Evolutionary conservation across 2,797 vertebrate species (phyloP).

Genomic region (Cercopithecus hamlyni): DNA sequence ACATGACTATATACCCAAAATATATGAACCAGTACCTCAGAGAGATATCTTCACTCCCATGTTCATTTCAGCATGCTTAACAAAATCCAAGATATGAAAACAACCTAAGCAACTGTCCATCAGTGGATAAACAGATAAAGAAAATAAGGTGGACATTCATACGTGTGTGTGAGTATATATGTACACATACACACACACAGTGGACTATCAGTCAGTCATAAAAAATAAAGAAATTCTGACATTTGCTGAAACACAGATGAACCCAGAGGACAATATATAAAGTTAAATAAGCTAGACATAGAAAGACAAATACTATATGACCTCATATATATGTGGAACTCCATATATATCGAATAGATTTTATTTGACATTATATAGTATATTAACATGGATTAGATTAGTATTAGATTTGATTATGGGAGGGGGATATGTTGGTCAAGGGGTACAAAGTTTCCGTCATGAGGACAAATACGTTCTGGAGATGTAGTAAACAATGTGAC

Average conservation of each 20-base stretch:
- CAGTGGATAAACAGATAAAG: not conserved
- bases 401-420: not conserved
- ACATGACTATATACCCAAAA: not conserved
- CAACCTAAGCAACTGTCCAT: not conserved
- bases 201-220: not conserved
- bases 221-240: not conserved
- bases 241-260: not conserved
- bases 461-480: not conserved
- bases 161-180: not conserved
- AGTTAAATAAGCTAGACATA: not conserved
- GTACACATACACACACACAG: not conserved
- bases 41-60: not conserved
- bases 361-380: not conserved
- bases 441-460: not conserved
- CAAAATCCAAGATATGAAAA: not conserved
- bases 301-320: not conserved
- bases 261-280: not conserved
- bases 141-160: not conserved
- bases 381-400: not conserved
- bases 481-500: not conserved
- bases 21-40: not conserved
- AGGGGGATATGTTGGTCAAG: not conserved
- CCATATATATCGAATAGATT: not conserved
- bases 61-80: not conserved
- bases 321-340: not conserved